Base-by-base conservation (phyloP, 2,113 vertebrate genomes). In the Hypocryptadius cinnamomeus region DNA sequence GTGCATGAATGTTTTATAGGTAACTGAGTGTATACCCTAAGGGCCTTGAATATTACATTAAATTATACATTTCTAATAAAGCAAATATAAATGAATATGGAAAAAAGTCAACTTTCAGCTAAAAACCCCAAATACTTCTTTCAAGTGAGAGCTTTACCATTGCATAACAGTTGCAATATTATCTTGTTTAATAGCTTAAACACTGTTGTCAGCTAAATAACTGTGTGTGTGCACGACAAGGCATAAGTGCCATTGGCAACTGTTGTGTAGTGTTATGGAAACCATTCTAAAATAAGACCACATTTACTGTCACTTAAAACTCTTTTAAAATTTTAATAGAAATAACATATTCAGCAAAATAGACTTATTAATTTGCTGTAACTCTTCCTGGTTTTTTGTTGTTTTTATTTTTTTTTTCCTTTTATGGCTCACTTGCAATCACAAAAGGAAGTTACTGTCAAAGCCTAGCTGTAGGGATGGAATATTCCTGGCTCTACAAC, bases 21-120 rank as follows among this genome's bases (percentile, higher is more conserved):
- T 94, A 93, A 81, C 90, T 66, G 82, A 90, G 64, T 45, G 64
- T 83, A 86, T 85, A 82, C 87, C 96, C 90, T 79, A 73, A 95
- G 92, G 96, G 89, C 82, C 85, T 90, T 31, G 73, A 94, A 85
- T 87, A 94, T 90, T 83, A 92, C 86, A 61, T 96, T 96, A 96
- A 95, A 96, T 97, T 93, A 95, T 96, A 97, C 92, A 94, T 96
- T 96, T 93, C 95, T 96, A 97, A 97, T 92, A 96, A 95, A 96
- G 92, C 91, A 96, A 94, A 94, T 94, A 96, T 92, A 96, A 96
- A 97, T 96, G 93, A 96, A 95, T 91, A 94, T 74, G 91, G 94
- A 85, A 93, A 77, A 81, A 96, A 83, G 91, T 79, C n/a, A 12
- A 37, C 85, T 92, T 96, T 94, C 85, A 69, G 87, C 82, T 81